phyloP scores from a whole-genome alignment of 2,113 vertebrate species.

The Rhadina sibilatrix region DNA sequence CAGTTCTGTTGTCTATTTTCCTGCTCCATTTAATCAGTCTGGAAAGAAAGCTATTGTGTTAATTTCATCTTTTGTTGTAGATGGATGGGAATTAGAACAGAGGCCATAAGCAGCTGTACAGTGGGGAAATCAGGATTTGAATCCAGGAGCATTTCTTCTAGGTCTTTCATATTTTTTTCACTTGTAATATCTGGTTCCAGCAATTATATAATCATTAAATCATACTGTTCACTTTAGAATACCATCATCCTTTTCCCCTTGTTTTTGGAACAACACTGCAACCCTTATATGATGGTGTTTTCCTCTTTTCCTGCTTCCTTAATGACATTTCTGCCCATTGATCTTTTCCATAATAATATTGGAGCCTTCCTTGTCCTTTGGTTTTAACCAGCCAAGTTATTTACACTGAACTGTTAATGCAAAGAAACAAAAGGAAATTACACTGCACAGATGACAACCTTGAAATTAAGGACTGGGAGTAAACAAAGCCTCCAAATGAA shows the following conservation, averaged over 20 bases:
- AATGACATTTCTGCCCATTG: not conserved
- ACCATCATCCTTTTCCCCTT: not conserved
- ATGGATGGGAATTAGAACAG: constrained; percentile 1
- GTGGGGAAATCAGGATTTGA: not conserved
- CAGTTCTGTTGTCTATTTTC: constrained; percentile 25
- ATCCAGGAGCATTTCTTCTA: not conserved
- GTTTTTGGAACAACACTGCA: not conserved
- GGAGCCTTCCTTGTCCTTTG: not conserved
- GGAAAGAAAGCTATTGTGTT: constrained; percentile 9
- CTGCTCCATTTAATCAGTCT: constrained; percentile 48
- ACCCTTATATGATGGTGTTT: not conserved
- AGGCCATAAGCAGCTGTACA: not conserved
- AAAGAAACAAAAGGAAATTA: constrained; percentile 1
- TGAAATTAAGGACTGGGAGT: constrained; percentile 10
- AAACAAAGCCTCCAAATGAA: constrained; percentile 23
- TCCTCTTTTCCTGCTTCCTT: not conserved
- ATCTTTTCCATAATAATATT: not conserved
- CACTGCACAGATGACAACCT: not conserved
- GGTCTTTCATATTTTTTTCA: not conserved
- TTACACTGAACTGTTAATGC: not conserved
- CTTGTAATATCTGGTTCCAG: not conserved
- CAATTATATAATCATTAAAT: not conserved
- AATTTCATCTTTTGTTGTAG: constrained; percentile 39
- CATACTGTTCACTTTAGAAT: not conserved
- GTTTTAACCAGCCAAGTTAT: constrained; percentile 5